A percentile compares a stretch with the other conserved stretches of the same genome.
Conservation (phyloP, 35 echinoderm and acorn worm genomes). For the Chiridota heheva region DNA sequence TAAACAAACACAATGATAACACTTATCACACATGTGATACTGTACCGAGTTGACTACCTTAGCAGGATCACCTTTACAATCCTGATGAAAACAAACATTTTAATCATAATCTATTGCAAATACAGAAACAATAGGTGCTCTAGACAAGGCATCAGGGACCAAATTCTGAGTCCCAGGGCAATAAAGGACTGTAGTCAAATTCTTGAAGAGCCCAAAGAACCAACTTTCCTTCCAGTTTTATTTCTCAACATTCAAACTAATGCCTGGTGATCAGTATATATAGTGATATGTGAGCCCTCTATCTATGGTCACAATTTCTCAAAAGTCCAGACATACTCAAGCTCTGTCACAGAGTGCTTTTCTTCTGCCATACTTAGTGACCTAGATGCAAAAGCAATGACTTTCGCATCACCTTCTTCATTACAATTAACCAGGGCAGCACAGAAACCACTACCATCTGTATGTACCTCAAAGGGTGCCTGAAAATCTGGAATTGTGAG, state of each 20-base stretch:
- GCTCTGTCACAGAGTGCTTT: slow-evolving; percentile 2
- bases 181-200: slow-evolving; percentile 29
- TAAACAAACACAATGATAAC: too few species aligned
- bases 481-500: slow-evolving; percentile 24
- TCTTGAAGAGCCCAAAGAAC: slow-evolving; percentile 15
- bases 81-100: neutral
- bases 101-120: neutral
- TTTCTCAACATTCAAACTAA: slow-evolving; percentile 23
- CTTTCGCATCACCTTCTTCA: neutral
- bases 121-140: too few species aligned
- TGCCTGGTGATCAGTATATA: slow-evolving; percentile 29
- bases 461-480: slow-evolving; percentile 23
- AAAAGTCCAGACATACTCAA: too few species aligned
- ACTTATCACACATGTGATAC: slow-evolving; percentile 20
- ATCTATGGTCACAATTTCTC: slow-evolving; percentile 14
- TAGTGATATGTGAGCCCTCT: neutral
- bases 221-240: slow-evolving; percentile 29
- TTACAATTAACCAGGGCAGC: neutral
- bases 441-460: neutral
- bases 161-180: slow-evolving; percentile 7
- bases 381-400: slow-evolving; percentile 7
- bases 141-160: too few species aligned
- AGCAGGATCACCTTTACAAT: neutral
- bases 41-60: slow-evolving; percentile 2
- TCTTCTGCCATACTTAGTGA: neutral